These are phyloP conservation scores for Seriola rivoliana DNA, from an alignment of 2,113 vertebrate species.

Conservation along the genomic window DNA sequence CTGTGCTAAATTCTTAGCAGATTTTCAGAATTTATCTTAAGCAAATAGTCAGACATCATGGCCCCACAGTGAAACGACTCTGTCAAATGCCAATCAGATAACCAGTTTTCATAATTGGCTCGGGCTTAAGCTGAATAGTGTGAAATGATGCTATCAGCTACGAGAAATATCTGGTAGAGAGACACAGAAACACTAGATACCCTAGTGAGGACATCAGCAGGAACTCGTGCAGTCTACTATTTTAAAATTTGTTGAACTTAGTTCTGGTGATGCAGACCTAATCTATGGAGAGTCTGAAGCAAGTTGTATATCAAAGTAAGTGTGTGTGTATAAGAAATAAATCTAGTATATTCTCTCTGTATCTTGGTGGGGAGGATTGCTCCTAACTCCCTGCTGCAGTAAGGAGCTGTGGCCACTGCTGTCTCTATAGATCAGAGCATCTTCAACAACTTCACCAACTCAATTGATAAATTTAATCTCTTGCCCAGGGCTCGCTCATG, in stretches of 20 bases:
- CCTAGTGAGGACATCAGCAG: not conserved
- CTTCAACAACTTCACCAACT: slow-evolving; percentile 1
- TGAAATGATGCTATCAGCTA: not conserved
- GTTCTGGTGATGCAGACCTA: not conserved
- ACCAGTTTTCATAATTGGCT: not conserved
- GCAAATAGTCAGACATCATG: too few species aligned
- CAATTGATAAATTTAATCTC: slow-evolving; percentile 12
- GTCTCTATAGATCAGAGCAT: slow-evolving; percentile 40
- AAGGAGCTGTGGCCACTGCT: not conserved
- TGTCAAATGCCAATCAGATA: not conserved
- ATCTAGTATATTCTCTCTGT: not conserved
- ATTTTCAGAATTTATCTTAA: too few species aligned
- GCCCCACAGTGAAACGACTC: not conserved
- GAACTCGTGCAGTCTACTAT: not conserved
- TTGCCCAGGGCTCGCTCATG: slow-evolving; percentile 5
- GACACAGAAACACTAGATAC: not conserved
- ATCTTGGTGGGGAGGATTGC: too few species aligned
- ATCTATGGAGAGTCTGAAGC: not conserved
- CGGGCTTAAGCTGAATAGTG: not conserved
- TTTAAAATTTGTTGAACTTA: not conserved
- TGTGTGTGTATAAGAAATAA: slow-evolving; percentile 5
- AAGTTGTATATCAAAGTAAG: not conserved
- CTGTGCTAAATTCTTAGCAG: not conserved
- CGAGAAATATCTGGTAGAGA: not conserved
- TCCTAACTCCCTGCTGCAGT: not conserved